A percentile compares a stretch with the other conserved stretches of the same genome.
Conservation (phyloP, 2,888 invertebrate genomes). For the Carabus problematicus region DNA sequence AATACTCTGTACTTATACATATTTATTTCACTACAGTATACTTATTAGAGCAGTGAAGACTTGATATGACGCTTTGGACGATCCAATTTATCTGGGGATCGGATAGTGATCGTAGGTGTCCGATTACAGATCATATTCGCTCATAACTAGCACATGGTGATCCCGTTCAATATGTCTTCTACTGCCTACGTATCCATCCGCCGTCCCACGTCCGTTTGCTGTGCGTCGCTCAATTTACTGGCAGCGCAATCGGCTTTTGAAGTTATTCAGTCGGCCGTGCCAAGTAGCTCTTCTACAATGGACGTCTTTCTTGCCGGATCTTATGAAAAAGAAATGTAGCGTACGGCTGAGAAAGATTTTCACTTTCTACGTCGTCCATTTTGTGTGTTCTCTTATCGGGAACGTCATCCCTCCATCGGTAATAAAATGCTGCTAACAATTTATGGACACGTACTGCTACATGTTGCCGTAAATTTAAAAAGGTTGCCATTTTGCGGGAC, state of each 20-base stretch:
- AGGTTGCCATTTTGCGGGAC: slow-evolving; percentile 25
- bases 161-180: too few relatives aligned
- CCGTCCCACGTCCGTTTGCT: neutral
- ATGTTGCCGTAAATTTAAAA: slow-evolving; percentile 36
- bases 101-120: neutral
- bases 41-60: too few relatives aligned
- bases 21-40: too few relatives aligned
- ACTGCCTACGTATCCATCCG: too few relatives aligned
- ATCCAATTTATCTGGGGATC: too few relatives aligned
- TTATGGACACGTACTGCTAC: slow-evolving; percentile 31
- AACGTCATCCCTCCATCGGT: slow-evolving; percentile 35
- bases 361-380: slow-evolving; percentile 26
- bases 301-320: neutral
- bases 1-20: too few relatives aligned
- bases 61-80: too few relatives aligned
- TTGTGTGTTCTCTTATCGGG: slow-evolving; percentile 17
- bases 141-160: too few relatives aligned
- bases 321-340: slow-evolving; percentile 41
- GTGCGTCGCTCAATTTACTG: slow-evolving; percentile 11
- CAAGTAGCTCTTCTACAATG: slow-evolving; percentile 18
- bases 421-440: slow-evolving; percentile 42
- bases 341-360: slow-evolving; percentile 36
- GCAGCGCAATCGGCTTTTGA: slow-evolving; percentile 1
- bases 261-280: slow-evolving; percentile 16
- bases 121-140: slow-evolving; percentile 5